Evolutionary conservation across 1,140 invertebrate genomes (phyloP).

Genomic region (Formica selysi): DNA sequence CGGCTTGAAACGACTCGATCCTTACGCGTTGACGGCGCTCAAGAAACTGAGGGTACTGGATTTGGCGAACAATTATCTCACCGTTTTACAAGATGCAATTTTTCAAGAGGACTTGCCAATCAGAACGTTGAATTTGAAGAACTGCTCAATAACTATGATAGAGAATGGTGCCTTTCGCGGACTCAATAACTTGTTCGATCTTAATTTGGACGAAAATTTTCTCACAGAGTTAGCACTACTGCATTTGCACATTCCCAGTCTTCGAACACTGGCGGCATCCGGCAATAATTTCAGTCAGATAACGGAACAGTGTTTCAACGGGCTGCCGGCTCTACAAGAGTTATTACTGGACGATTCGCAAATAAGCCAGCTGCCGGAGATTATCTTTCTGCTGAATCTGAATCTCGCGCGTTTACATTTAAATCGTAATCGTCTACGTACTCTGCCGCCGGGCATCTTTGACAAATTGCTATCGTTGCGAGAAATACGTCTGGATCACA

Average conservation of each 20-base stretch:
- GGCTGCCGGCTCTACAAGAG: slow-evolving; percentile 91
- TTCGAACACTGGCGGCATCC: slow-evolving; percentile 91
- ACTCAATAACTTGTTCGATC: slow-evolving; percentile 89
- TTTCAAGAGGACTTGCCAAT: slow-evolving; percentile 89
- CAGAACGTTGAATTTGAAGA: slow-evolving; percentile 87
- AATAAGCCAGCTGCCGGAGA: slow-evolving; percentile 89
- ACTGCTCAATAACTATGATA: slow-evolving; percentile 88
- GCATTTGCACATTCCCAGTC: slow-evolving; percentile 90
- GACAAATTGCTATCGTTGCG: slow-evolving; percentile 90
- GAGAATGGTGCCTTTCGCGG: slow-evolving; percentile 89
- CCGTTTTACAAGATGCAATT: slow-evolving; percentile 87
- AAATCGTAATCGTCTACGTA: slow-evolving; percentile 89
- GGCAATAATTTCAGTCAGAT: slow-evolving; percentile 92
- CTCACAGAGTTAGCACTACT: slow-evolving; percentile 89
- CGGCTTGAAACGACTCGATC: slow-evolving; percentile 87
- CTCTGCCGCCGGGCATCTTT: slow-evolving; percentile 90
- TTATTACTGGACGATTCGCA: slow-evolving; percentile 90
- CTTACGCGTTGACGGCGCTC: slow-evolving; percentile 87
- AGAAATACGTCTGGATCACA: slow-evolving; percentile 91
- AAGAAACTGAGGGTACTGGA: slow-evolving; percentile 89
- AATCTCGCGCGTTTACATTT: slow-evolving; percentile 91
- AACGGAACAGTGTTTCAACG: slow-evolving; percentile 89
- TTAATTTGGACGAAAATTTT: slow-evolving; percentile 92
- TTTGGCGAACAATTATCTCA: slow-evolving; percentile 88
- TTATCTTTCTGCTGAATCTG: slow-evolving; percentile 91